phyloP scores from a whole-genome alignment of 2,113 vertebrate species.

The Stomatorhinus ivindoensis region DNA sequence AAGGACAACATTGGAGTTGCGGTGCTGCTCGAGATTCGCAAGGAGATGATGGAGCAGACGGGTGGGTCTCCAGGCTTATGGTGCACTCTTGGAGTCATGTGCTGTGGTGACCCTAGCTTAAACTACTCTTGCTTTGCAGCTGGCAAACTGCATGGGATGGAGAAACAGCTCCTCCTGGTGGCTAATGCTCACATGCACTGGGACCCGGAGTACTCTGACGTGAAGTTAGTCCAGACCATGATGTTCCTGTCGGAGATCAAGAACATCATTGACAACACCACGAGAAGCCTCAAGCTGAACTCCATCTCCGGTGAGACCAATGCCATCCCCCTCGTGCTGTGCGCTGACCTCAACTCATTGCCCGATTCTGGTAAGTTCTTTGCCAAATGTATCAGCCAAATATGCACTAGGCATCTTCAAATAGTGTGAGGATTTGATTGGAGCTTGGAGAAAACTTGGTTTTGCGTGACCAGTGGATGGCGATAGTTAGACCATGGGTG shows the following conservation, averaged over 20 bases:
- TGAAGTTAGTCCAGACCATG: conserved; percentile 97
- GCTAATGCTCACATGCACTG: conserved; percentile 98
- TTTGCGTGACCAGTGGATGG: not conserved
- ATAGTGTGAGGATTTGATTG: not conserved
- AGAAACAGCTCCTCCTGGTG: conserved; percentile 89
- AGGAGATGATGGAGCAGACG: conserved; percentile 85
- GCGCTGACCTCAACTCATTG: conserved; percentile 95
- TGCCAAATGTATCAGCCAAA: not conserved
- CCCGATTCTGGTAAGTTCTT: conserved; percentile 83
- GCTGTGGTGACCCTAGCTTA: not conserved
- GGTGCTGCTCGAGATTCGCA: conserved; percentile 84
- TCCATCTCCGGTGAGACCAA: conserved; percentile 78
- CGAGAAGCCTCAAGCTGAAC: conserved; percentile 79
- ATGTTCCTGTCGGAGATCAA: conserved; percentile 98
- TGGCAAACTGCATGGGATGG: conserved; percentile 81
- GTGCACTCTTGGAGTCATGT: not conserved
- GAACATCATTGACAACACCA: conserved; percentile 94
- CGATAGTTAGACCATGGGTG: not conserved
- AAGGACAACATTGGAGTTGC: conserved; percentile 98
- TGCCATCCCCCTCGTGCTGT: conserved; percentile 89
- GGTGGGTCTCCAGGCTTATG: conserved; percentile 62
- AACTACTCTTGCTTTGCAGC: conserved; percentile 45
- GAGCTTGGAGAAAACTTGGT: not conserved
- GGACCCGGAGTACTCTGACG: conserved; percentile 96
- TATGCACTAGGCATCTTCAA: not conserved